Conservation (phyloP, 2,797 vertebrate species). For the Periophthalmus magnuspinnatus region DNA sequence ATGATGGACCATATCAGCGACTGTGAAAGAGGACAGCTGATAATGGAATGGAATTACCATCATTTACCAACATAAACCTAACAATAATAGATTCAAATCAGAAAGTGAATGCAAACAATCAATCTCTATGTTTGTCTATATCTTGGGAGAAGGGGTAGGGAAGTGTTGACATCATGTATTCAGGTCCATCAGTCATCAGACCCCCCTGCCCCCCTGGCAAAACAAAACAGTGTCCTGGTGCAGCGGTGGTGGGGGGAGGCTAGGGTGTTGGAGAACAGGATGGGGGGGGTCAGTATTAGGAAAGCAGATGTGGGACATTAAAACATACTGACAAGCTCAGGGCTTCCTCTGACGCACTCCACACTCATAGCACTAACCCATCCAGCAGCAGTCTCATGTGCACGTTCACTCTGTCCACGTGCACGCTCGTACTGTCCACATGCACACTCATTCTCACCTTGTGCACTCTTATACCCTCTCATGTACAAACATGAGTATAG, state of each 20-base stretch:
- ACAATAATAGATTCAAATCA: not conserved
- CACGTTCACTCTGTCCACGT: conserved; percentile 30
- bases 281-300: conserved; percentile 65
- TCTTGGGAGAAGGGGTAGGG: conserved; percentile 32
- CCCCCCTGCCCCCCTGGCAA: conserved; percentile 71
- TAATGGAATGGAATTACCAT: conserved; percentile 4
- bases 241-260: conserved; percentile 47
- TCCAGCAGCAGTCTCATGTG: conserved; percentile 44
- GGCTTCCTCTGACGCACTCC: conserved; percentile 73
- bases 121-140: not conserved
- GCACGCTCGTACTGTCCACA: not conserved
- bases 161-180: conserved; percentile 73
- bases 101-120: not conserved
- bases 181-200: conserved; percentile 79
- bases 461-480: no score
- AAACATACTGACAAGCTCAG: conserved; percentile 81
- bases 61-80: not conserved
- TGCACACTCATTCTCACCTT: not conserved
- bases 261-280: conserved; percentile 55
- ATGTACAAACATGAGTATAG: not conserved
- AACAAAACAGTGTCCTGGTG: conserved; percentile 83
- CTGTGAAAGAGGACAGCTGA: conserved; percentile 23
- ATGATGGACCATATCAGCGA: conserved; percentile 25
- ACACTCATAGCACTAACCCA: conserved; percentile 71
- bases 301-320: conserved; percentile 86